phyloP scores from a whole-genome alignment of 2,888 invertebrate species.

The Rhagonycha lutea region DNA sequence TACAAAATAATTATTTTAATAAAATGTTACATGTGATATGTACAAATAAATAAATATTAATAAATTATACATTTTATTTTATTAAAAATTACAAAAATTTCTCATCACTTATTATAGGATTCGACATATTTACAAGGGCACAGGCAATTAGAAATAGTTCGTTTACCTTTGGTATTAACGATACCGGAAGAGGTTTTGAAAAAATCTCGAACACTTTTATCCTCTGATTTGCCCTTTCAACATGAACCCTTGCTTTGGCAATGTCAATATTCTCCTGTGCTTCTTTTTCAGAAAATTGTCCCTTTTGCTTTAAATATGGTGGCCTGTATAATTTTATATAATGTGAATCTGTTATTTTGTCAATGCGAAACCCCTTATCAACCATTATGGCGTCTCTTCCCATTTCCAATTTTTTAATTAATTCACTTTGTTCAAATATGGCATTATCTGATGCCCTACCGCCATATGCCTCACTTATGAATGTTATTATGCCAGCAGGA shows the following conservation, averaged over 20 bases:
- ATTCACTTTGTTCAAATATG: conserved; percentile 30
- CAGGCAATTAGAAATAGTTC: conserved; percentile 15
- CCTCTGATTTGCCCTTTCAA: conserved; percentile 27
- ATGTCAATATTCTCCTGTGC: conserved; percentile 24
- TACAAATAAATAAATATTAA: too few species aligned
- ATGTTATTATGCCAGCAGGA: too few species aligned
- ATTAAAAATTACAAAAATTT: conserved; percentile 17
- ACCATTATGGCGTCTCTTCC: conserved; percentile 34
- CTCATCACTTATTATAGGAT: conserved; percentile 14
- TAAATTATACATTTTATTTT: too few species aligned
- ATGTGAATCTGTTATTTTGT: neutral
- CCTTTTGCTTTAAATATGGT: conserved; percentile 21
- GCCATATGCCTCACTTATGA: too few species aligned
- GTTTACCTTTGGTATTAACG: neutral
- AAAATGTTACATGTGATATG: too few species aligned
- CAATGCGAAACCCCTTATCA: conserved; percentile 21
- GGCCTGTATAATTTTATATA: neutral
- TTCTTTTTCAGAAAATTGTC: conserved; percentile 20
- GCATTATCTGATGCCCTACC: too few species aligned
- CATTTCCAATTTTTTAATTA: conserved; percentile 22
- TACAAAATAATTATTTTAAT: too few species aligned
- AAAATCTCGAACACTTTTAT: conserved; percentile 28
- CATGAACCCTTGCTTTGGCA: conserved; percentile 30
- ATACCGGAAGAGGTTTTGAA: neutral
- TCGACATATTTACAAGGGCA: conserved; percentile 12